Evolutionary conservation across 2,113 vertebrate species (phyloP).

Genomic region (Ancistrus triradiatus): DNA sequence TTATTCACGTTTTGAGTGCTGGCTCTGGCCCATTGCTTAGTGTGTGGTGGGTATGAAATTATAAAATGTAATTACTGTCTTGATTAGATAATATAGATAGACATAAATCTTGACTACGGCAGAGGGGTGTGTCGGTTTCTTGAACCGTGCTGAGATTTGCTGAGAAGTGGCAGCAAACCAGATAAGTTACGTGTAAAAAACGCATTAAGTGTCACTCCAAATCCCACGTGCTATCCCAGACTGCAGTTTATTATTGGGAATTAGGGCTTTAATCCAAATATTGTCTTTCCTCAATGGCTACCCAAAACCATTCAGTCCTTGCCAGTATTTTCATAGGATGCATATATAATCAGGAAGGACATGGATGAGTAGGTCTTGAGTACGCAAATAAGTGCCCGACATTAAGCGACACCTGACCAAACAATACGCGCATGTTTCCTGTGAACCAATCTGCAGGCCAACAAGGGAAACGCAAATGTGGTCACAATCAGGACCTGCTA

Average conservation of each 20-base stretch:
- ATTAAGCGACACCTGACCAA: conserved; percentile 34
- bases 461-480: conserved; percentile 18
- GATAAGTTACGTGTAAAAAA: too few species aligned
- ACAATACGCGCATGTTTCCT: conserved; percentile 33
- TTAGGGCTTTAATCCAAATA: conserved; percentile 6
- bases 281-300: conserved; percentile 25
- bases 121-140: too few species aligned
- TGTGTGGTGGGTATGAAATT: conserved; percentile 25
- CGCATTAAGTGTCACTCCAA: too few species aligned
- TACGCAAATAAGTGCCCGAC: conserved; percentile 18
- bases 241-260: too few species aligned
- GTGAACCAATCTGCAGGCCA: conserved; percentile 1
- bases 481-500: not conserved
- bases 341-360: conserved; percentile 19
- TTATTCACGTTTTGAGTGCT: conserved; percentile 28
- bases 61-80: too few species aligned
- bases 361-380: conserved; percentile 5
- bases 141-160: too few species aligned
- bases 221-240: too few species aligned
- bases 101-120: too few species aligned
- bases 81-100: too few species aligned
- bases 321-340: conserved; percentile 28
- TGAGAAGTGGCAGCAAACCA: too few species aligned
- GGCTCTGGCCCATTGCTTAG: conserved; percentile 8
- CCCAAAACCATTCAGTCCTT: conserved; percentile 9